Conservation (phyloP, 2,113 vertebrate species). For the Callocephalon fimbriatum region DNA sequence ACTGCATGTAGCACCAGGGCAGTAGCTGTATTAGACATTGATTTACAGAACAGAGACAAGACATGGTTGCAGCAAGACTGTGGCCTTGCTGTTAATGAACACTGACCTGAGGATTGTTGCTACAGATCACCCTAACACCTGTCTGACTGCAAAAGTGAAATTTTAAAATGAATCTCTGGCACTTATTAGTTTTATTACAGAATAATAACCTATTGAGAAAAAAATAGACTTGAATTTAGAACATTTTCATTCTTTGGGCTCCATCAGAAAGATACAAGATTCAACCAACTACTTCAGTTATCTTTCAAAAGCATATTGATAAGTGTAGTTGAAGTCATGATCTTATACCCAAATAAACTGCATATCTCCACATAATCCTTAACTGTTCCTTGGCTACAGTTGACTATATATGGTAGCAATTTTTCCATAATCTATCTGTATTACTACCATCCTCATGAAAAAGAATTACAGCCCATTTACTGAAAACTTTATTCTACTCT, state of each 20-base stretch:
- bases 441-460: not conserved
- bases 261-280: not conserved
- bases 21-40: not conserved
- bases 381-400: no score
- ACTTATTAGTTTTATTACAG: not conserved
- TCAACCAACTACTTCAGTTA: not conserved
- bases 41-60: not conserved
- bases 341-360: no score
- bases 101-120: not conserved
- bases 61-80: not conserved
- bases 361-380: no score
- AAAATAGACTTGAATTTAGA: not conserved
- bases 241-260: not conserved
- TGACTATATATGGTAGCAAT: no score
- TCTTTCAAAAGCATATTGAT: not conserved
- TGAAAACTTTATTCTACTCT: not conserved
- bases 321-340: fast-evolving
- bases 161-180: fast-evolving
- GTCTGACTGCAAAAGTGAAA: not conserved
- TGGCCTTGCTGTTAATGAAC: not conserved
- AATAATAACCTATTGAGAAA: not conserved
- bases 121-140: not conserved
- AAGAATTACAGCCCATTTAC: not conserved
- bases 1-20: fast-evolving
- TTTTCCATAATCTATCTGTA: not conserved